A percentile compares a stretch with the other conserved stretches of the same genome.
phyloP scores from a whole-genome alignment of 2,113 vertebrate genomes.

The Oriolus oriolus region DNA sequence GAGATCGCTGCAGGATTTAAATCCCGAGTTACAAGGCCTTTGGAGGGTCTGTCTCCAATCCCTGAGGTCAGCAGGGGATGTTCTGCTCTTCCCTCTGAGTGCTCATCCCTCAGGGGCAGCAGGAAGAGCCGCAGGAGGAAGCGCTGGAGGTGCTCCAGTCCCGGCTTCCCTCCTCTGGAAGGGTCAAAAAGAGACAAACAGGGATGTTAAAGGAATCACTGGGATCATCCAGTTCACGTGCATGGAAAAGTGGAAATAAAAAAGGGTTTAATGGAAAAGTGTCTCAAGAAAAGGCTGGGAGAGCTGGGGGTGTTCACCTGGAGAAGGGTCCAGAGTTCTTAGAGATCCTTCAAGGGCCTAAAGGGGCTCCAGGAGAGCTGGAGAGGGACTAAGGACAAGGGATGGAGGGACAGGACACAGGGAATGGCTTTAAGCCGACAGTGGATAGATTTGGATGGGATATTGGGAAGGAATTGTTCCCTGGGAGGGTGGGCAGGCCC shows the following conservation, averaged over 20 bases:
- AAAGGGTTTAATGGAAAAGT: background rate
- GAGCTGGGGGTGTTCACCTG: background rate
- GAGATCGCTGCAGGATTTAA: background rate
- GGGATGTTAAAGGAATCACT: background rate
- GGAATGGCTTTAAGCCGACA: fast-evolving
- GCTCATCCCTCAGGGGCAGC: background rate
- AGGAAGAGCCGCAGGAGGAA: background rate
- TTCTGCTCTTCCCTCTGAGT: background rate
- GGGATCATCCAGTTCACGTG: background rate
- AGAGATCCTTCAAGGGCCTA: background rate
- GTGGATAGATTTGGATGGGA: fast-evolving
- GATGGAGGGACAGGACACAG: background rate
- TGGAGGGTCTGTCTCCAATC: background rate
- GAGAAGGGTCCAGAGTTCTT: background rate
- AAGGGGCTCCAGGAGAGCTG: background rate
- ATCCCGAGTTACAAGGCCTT: background rate
- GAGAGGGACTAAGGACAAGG: background rate
- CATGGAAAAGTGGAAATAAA: background rate
- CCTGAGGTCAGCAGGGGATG: background rate
- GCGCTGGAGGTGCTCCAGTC: fast-evolving
- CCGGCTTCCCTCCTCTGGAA: background rate
- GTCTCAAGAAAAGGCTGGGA: background rate
- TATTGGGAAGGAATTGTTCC: too few species aligned
- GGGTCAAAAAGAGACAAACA: background rate
- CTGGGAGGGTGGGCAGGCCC: too few species aligned